Percentiles rank a stretch among this genome's conserved stretches.
Evolutionary conservation across 1,140 invertebrate genomes (phyloP).

Genomic region (Holotrichia oblita): DNA sequence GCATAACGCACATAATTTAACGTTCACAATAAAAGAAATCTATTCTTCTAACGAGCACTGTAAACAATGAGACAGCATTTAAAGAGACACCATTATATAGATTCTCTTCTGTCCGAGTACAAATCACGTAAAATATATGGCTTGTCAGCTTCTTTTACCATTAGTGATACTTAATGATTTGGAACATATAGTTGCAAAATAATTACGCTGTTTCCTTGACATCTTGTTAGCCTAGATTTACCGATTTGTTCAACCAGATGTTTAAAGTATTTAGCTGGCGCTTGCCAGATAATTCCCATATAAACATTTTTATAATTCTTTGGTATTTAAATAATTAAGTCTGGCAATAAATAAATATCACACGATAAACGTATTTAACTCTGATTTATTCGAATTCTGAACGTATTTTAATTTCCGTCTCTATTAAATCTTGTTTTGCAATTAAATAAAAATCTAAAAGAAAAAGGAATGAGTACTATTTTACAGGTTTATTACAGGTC

Average conservation of each 20-base stretch:
- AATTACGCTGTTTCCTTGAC: slow-evolving; percentile 25
- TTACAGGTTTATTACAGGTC: no score
- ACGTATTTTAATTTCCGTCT: no score
- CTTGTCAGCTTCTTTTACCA: slow-evolving; percentile 25
- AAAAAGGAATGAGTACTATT: no score
- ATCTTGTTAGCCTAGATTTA: slow-evolving; percentile 20
- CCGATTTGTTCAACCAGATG: not conserved
- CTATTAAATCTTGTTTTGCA: no score
- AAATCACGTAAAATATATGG: not conserved
- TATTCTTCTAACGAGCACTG: not conserved
- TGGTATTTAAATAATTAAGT: no score
- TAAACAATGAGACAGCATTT: not conserved
- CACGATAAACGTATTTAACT: no score
- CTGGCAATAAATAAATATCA: no score
- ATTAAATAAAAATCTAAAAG: no score
- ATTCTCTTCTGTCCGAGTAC: not conserved
- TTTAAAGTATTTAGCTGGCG: not conserved
- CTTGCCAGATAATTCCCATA: not conserved
- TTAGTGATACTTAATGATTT: not conserved
- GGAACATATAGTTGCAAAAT: slow-evolving; percentile 25
- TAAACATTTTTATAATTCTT: no score
- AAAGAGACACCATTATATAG: not conserved
- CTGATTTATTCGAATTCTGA: no score
- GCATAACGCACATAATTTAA: not conserved
- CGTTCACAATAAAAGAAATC: not conserved